These are phyloP conservation scores for Hucho hucho DNA, from an alignment of 2,113 vertebrate species.

Conservation along the genomic window DNA sequence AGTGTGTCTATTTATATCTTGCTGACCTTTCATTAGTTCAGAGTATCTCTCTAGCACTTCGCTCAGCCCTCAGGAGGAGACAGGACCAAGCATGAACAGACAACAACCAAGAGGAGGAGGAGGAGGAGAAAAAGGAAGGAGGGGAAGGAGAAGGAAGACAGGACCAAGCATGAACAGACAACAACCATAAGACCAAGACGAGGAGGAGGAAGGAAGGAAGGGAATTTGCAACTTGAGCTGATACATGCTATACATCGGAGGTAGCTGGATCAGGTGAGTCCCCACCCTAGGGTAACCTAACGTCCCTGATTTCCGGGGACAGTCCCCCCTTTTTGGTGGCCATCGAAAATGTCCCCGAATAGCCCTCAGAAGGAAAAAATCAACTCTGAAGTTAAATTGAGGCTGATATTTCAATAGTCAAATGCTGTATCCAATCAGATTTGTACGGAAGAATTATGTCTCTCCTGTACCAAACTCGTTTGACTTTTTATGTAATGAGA, in stretches of 20 bases:
- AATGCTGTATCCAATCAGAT: too few species aligned
- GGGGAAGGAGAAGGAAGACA: background rate
- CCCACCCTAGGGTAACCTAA: too few species aligned
- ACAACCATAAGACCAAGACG: background rate
- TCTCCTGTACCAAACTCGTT: too few species aligned
- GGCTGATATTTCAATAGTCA: too few species aligned
- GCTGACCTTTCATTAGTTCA: slow-evolving; percentile 56
- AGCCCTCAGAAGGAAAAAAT: too few species aligned
- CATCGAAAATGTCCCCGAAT: too few species aligned
- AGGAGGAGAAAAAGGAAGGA: background rate
- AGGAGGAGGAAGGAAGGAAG: background rate
- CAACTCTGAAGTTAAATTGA: too few species aligned
- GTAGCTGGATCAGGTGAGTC: too few species aligned
- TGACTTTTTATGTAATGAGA: too few species aligned
- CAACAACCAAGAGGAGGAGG: background rate
- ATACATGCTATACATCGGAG: background rate
- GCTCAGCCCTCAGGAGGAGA: background rate
- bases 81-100: background rate
- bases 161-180: background rate
- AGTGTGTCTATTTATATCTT: slow-evolving; percentile 51
- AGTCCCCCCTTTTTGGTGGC: too few species aligned
- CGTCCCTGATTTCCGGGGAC: too few species aligned
- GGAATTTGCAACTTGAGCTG: background rate
- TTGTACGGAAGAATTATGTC: too few species aligned
- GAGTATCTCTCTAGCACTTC: background rate